phyloP scores from a whole-genome alignment of 2,113 vertebrate genomes.

The Laticauda colubrina region DNA sequence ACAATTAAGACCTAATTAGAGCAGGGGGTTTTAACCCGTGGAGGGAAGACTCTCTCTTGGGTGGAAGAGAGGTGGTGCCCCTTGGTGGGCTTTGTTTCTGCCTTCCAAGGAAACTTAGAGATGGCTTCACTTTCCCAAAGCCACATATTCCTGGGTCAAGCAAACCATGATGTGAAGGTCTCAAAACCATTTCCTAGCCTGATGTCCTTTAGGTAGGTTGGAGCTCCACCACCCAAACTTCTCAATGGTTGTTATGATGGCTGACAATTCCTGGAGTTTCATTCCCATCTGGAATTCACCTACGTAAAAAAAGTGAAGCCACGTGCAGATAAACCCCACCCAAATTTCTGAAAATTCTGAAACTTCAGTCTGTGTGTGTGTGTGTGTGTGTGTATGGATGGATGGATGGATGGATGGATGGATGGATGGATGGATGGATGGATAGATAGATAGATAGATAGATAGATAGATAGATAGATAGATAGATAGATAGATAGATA shows the following conservation, averaged over 20 bases:
- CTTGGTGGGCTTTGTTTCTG: background rate
- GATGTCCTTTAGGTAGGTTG: background rate
- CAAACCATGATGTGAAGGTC: background rate
- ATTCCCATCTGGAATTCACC: background rate
- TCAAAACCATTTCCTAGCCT: background rate
- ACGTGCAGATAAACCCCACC: background rate
- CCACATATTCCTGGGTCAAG: background rate
- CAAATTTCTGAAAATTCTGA: background rate
- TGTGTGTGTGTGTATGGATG: too few relatives aligned
- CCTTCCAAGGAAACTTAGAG: background rate
- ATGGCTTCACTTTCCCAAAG: background rate
- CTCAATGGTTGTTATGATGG: background rate
- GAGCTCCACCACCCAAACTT: background rate
- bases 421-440: too few relatives aligned
- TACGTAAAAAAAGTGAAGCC: background rate
- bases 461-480: too few relatives aligned
- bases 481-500: too few relatives aligned
- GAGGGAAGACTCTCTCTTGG: conserved; percentile 43
- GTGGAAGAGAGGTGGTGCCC: conserved; percentile 14
- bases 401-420: too few relatives aligned
- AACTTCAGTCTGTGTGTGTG: background rate
- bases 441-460: too few relatives aligned
- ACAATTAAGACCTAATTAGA: conserved; percentile 74
- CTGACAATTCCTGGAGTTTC: background rate
- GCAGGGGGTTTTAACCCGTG: conserved; percentile 67